Evolutionary conservation across 2,888 invertebrate species (phyloP), one percentile per base, ranked within the genome.

Genomic region (Stratiomys singularior): DNA sequence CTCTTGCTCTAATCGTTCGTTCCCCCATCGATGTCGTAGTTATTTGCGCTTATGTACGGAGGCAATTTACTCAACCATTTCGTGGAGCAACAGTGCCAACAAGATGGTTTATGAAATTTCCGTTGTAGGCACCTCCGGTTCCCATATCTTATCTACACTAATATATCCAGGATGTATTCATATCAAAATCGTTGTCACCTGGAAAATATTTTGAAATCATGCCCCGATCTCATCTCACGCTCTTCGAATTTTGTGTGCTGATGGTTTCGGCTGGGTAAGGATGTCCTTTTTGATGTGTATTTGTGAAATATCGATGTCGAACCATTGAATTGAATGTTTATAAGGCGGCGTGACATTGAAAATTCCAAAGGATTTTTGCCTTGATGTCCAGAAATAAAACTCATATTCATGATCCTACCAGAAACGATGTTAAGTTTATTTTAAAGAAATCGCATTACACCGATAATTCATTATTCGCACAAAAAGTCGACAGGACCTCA

Each of bases 151-250:
- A 52, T 52, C 52, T 52, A 52, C 52, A 52, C 52, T 15, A 13
- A 52, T 37, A 37, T 52, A 52, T 52, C 52, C 52, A 52, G 52
- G 52, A 52, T 52, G 15, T 52, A n/a, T 13, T n/a, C 52, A 15
- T 52, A 37, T 37, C 37, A 37, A 18, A 52, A 52, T 52, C 52
- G 52, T 52, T 52, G 52, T 52, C 52, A 52, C 52, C 52, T 52
- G 52, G 7, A 15, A 37, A 37, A 37, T 37, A 37, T 37, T 37
- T 37, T 37, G 37, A 37, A 5, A 37, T 37, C 37, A 37, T 37
- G 9, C 5, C 37, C 37, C 37, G 37, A 37, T 37, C n/a, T n/a
- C n/a, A 37, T 37, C 37, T 37, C 37, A 37, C 9, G 37, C 37
- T 37, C 37, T 37, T 37, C 9, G 37, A 5, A 37, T 37, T 37